A percentile compares a stretch with the other conserved stretches of the same genome.
Conservation (phyloP, 2,888 invertebrate genomes). For the Lepeophtheirus nordmannii region DNA sequence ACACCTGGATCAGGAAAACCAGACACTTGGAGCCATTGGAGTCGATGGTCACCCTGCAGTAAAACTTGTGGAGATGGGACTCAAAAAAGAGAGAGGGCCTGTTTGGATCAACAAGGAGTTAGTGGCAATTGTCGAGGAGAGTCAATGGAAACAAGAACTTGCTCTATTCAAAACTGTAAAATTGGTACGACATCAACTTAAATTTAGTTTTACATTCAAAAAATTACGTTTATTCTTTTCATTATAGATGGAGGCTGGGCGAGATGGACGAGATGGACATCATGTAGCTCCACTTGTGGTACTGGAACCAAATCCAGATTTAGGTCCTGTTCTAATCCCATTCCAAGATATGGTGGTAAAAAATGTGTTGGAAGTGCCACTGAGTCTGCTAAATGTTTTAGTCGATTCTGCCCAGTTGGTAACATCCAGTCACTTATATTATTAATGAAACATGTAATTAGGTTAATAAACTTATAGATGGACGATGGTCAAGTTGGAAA, state of each 20-base stretch:
- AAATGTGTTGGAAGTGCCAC: neutral
- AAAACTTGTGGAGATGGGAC: neutral
- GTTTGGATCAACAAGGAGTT: neutral
- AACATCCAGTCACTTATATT: neutral
- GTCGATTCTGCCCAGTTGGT: neutral
- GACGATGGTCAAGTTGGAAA: conserved; percentile 49
- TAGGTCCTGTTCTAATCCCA: neutral
- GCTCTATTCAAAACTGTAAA: neutral
- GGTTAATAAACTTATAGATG: neutral
- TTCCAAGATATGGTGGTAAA: neutral
- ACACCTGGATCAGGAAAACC: neutral
- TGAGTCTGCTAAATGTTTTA: neutral
- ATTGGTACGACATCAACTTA: neutral
- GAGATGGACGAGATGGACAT: neutral
- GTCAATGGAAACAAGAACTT: neutral
- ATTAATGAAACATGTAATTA: neutral
- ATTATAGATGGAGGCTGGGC: neutral
- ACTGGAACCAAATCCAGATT: neutral
- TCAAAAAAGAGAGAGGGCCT: neutral
- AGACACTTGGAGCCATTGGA: neutral
- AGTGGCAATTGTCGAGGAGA: neutral
- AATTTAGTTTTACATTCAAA: neutral
- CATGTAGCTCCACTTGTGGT: conserved; percentile 1
- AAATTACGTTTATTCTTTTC: neutral
- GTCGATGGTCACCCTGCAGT: neutral